These are phyloP conservation scores for Spialia ferax DNA, from an alignment of 2,888 invertebrate species.

Conservation along the genomic window DNA sequence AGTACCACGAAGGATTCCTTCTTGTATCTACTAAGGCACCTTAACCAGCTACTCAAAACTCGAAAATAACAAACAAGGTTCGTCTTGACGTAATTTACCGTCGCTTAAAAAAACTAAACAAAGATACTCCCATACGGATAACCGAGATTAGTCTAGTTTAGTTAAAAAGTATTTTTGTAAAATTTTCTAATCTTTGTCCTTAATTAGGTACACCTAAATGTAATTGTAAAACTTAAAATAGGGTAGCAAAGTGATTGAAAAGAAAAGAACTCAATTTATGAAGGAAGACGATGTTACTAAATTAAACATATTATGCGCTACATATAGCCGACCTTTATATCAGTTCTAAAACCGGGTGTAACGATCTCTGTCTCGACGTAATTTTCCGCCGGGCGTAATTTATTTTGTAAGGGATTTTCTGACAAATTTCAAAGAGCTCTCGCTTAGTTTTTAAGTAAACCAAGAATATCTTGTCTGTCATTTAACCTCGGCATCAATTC, in stretches of 20 bases:
- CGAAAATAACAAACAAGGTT: background rate
- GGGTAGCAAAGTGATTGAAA: no score
- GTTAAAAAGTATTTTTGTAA: no score
- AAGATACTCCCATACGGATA: no score
- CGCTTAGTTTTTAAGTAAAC: conserved; percentile 3
- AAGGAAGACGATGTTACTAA: no score
- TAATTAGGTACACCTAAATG: no score
- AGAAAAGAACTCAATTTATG: no score
- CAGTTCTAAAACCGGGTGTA: background rate
- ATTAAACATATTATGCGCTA: no score
- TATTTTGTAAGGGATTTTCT: conserved; percentile 7
- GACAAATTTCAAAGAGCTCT: background rate
- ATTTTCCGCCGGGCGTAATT: conserved; percentile 4
- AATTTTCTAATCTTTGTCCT: no score
- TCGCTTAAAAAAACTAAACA: background rate
- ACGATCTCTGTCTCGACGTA: conserved; percentile 3
- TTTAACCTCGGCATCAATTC: conserved; percentile 12
- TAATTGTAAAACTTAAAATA: no score
- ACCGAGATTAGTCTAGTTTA: no score
- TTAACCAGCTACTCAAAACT: background rate
- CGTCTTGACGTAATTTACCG: background rate
- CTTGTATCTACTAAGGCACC: background rate
- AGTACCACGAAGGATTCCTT: background rate
- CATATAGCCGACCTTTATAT: background rate
- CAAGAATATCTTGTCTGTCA: background rate